These are phyloP conservation scores for Gambusia affinis DNA, from an alignment of 2,113 vertebrate species.

Conservation along the genomic window DNA sequence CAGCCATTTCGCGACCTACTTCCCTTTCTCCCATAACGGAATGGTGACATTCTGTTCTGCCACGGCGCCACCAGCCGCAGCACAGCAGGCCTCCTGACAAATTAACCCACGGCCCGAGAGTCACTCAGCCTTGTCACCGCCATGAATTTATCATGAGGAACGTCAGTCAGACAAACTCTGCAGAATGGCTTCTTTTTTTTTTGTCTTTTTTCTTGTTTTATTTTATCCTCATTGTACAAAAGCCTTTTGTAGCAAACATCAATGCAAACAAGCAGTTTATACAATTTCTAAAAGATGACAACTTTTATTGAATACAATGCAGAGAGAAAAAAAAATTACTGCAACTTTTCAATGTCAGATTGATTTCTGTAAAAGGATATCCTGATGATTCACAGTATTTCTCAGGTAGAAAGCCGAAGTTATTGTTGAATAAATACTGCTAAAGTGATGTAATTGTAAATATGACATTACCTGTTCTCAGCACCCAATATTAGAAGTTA, in stretches of 20 bases:
- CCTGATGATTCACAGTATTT: not conserved
- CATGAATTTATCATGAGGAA: slow-evolving; percentile 74
- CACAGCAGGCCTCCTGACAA: slow-evolving; percentile 71
- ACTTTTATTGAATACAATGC: not conserved
- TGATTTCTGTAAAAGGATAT: not conserved
- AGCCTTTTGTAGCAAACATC: not conserved
- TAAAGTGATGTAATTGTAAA: too few relatives aligned
- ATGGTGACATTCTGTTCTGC: slow-evolving; percentile 69
- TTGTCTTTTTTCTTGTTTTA: slow-evolving; percentile 8
- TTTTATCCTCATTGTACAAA: not conserved
- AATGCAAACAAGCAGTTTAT: not conserved
- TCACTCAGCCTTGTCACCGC: slow-evolving; percentile 65
- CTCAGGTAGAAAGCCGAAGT: not conserved
- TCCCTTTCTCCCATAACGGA: slow-evolving; percentile 41
- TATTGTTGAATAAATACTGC: too few relatives aligned
- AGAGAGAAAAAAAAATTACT: not conserved
- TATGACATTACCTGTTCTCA: too few relatives aligned
- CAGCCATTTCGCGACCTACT: slow-evolving; percentile 70
- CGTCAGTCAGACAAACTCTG: slow-evolving; percentile 56
- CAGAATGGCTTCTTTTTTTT: slow-evolving; percentile 9
- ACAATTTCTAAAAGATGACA: not conserved
- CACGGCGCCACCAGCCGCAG: slow-evolving; percentile 53
- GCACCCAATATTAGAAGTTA: not conserved
- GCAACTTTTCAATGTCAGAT: slow-evolving; percentile 1
- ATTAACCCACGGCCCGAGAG: slow-evolving; percentile 66